Conservation (phyloP, 1,140 invertebrate species). For the Pentalonia nigronervosa region DNA sequence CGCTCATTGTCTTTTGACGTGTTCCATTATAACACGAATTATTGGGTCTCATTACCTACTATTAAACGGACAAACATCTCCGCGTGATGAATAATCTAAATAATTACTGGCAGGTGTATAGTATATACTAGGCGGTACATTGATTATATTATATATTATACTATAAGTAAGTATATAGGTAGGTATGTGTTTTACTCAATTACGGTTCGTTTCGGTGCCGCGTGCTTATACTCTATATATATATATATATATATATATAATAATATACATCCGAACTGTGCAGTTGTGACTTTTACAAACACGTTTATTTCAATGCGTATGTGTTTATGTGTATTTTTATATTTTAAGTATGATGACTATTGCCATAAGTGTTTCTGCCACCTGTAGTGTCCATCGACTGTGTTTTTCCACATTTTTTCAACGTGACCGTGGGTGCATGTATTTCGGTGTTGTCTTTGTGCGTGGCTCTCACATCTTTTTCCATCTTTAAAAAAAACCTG, state of each 20-base stretch:
- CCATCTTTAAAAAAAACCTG: constrained; percentile 6
- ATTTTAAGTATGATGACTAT: not conserved
- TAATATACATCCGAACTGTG: not conserved
- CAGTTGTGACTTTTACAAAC: not conserved
- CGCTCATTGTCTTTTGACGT: constrained; percentile 4
- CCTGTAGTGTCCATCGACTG: not conserved
- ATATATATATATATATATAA: not conserved
- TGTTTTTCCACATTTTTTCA: not conserved
- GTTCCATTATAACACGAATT: constrained; percentile 1
- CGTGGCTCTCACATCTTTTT: not conserved
- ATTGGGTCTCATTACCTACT: not conserved
- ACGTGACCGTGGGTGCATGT: not conserved
- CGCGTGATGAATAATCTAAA: constrained; percentile 6
- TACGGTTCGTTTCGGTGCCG: not conserved
- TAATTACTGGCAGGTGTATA: not conserved
- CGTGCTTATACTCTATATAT: not conserved
- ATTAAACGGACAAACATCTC: constrained; percentile 6
- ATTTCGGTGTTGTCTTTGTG: not conserved
- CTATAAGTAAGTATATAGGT: not conserved
- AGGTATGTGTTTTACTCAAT: not conserved
- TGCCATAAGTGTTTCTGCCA: not conserved
- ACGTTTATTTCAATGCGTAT: not conserved
- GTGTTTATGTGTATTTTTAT: not conserved
- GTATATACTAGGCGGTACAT: not conserved
- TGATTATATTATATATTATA: not conserved